phyloP scores from a whole-genome alignment of 2,888 invertebrate genomes.

The Torymus tubicola region DNA sequence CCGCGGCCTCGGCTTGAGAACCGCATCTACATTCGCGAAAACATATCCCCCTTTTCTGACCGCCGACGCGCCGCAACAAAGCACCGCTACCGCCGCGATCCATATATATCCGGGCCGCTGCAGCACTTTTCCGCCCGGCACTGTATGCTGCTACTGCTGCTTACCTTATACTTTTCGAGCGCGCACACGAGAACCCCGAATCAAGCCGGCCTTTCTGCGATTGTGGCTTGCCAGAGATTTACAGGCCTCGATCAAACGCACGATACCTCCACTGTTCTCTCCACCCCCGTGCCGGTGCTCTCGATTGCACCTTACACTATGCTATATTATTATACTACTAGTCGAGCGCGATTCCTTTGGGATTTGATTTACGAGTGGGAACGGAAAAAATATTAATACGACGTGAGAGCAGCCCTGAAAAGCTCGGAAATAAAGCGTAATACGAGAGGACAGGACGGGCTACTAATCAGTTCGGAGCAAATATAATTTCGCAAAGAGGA shows the following conservation, averaged over 20 bases:
- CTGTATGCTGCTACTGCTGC: no score
- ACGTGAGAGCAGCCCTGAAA: no score
- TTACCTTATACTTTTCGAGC: slow-evolving; percentile 2
- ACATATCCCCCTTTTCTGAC: slow-evolving; percentile 67
- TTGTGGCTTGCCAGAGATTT: slow-evolving; percentile 2
- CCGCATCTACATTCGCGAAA: slow-evolving; percentile 72
- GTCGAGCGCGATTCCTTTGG: no score
- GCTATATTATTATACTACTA: no score
- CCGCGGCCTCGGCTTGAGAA: slow-evolving; percentile 68
- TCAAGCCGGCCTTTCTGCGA: not conserved
- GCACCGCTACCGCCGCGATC: slow-evolving; percentile 48
- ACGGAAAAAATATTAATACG: no score
- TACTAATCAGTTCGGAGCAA: slow-evolving; percentile 17
- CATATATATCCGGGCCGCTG: not conserved
- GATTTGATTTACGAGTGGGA: no score
- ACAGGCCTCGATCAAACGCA: slow-evolving; percentile 32
- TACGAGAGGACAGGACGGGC: not conserved
- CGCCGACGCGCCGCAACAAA: slow-evolving; percentile 73
- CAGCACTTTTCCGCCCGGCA: slow-evolving; percentile 14
- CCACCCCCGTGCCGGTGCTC: no score
- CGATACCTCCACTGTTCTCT: not conserved
- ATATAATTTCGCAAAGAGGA: slow-evolving; percentile 25
- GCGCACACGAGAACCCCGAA: slow-evolving; percentile 1
- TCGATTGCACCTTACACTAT: no score
- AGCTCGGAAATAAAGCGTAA: no score